A percentile compares a stretch with the other conserved stretches of the same genome.
These are phyloP conservation scores for Fundulus diaphanus DNA, from an alignment of 2,797 vertebrate species.

Conservation along the genomic window DNA sequence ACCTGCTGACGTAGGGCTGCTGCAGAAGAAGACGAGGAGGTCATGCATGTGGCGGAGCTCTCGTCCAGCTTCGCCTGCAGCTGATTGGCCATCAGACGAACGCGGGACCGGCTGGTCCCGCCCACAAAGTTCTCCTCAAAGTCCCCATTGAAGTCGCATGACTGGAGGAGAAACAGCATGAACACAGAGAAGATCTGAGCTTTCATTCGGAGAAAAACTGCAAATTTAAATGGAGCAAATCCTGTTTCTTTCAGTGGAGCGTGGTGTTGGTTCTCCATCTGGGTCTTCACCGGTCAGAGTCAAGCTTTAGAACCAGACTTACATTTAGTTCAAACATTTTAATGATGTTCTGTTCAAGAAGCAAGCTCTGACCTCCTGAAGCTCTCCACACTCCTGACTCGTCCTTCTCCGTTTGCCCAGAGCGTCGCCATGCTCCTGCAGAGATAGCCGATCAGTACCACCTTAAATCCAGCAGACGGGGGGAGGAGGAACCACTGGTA, in stretches of 20 bases:
- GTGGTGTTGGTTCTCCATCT: too few species aligned
- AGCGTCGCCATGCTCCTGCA: slow-evolving; percentile 76
- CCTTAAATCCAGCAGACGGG: background rate
- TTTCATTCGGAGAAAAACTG: background rate
- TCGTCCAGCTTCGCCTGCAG: slow-evolving; percentile 92
- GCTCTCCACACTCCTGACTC: slow-evolving; percentile 77
- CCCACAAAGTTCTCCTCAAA: slow-evolving; percentile 68
- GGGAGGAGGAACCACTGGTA: slow-evolving; percentile 37
- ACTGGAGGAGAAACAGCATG: slow-evolving; percentile 27
- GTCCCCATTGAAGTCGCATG: slow-evolving; percentile 71
- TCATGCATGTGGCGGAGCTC: slow-evolving; percentile 60
- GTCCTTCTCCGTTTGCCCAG: slow-evolving; percentile 87
- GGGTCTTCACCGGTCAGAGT: too few species aligned
- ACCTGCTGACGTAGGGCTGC: slow-evolving; percentile 63
- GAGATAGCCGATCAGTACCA: background rate
- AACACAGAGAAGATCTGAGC: background rate
- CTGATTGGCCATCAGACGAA: slow-evolving; percentile 91
- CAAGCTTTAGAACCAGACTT: too few species aligned
- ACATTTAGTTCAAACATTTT: too few species aligned
- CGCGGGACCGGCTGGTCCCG: slow-evolving; percentile 84
- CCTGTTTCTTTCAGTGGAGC: too few species aligned
- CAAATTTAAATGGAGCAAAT: too few species aligned
- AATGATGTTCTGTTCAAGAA: too few species aligned
- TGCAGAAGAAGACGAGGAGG: slow-evolving; percentile 29
- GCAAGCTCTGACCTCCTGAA: slow-evolving; percentile 77